Conservation (phyloP, 1,140 invertebrate species). For the Orchestia grillus region DNA sequence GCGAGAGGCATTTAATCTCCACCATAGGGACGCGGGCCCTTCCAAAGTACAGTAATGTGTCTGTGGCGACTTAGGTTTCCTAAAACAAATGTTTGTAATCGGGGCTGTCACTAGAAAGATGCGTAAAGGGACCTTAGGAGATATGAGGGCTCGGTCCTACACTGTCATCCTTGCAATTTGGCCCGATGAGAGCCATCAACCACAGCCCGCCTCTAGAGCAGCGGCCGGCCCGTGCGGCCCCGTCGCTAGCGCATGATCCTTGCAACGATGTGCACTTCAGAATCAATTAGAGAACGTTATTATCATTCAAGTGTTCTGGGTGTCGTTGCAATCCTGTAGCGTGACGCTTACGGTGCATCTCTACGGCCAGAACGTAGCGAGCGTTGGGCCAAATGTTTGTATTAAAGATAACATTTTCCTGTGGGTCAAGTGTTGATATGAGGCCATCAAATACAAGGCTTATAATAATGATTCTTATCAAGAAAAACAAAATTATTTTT, state of each 20-base stretch:
- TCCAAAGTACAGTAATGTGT: constrained; percentile 4
- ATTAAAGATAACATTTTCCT: neutral
- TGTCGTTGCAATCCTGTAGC: neutral
- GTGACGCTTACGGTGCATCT: neutral
- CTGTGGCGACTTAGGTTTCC: constrained; percentile 32
- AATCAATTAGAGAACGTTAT: neutral
- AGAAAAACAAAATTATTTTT: neutral
- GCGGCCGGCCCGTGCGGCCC: too few relatives aligned
- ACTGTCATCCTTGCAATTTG: constrained; percentile 56
- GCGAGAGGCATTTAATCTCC: constrained; percentile 40
- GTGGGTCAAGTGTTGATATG: neutral
- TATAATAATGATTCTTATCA: neutral
- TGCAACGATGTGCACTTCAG: neutral
- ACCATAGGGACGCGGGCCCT: neutral
- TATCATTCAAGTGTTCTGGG: neutral
- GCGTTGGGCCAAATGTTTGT: neutral
- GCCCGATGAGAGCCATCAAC: constrained; percentile 26
- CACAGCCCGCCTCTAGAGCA: neutral
- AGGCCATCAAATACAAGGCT: neutral
- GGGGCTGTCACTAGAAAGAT: constrained; percentile 47
- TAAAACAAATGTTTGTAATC: constrained; percentile 56
- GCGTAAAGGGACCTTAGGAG: constrained; percentile 2
- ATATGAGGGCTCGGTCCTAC: neutral
- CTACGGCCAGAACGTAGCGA: neutral
- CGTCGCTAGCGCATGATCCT: neutral